Evolutionary conservation across 1,140 invertebrate species (phyloP).

Genomic region (Eueides isabella): DNA sequence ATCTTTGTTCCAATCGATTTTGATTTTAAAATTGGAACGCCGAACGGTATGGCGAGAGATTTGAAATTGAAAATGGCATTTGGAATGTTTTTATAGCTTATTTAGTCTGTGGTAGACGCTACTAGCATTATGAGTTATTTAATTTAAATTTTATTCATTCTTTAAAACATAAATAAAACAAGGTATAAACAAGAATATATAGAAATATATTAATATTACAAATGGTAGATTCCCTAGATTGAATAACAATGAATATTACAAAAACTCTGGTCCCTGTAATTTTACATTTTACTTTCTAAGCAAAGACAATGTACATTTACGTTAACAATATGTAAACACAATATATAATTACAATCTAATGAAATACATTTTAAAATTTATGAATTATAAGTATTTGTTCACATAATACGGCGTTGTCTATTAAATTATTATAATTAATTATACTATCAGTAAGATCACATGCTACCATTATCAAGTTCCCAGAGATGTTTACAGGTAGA

Average conservation of each 20-base stretch:
- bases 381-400: background rate
- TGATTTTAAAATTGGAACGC: constrained; percentile 71
- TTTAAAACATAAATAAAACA: too few relatives aligned
- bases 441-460: constrained; percentile 20
- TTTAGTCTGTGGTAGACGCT: constrained; percentile 28
- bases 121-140: constrained; percentile 7
- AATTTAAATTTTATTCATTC: too few relatives aligned
- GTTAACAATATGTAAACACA: background rate
- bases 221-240: too few relatives aligned
- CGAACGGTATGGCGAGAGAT: constrained; percentile 43
- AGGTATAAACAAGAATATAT: too few relatives aligned
- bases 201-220: too few relatives aligned
- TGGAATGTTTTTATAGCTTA: constrained; percentile 36
- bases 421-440: constrained; percentile 7
- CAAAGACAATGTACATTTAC: too few relatives aligned
- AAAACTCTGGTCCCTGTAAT: too few relatives aligned
- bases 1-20: constrained; percentile 68
- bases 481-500: constrained; percentile 32
- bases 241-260: too few relatives aligned
- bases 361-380: background rate
- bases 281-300: too few relatives aligned
- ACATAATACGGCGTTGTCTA: background rate
- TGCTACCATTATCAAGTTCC: constrained; percentile 19
- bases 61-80: constrained; percentile 42
- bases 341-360: background rate